Evolutionary conservation across 2,888 invertebrate genomes (phyloP).

Genomic region (Mamestra brassicae): DNA sequence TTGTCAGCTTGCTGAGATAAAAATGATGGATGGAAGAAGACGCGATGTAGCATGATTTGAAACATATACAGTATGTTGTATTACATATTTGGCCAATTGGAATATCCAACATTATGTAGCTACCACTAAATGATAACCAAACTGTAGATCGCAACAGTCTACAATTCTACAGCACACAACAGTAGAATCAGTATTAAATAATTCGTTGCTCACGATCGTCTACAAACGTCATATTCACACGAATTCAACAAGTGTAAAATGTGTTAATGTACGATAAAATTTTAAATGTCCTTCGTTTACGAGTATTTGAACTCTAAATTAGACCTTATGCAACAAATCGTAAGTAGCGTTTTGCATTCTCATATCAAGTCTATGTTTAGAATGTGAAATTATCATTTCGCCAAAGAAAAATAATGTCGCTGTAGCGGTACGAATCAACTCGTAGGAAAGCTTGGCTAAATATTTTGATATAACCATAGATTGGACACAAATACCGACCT

Average conservation of each 20-base stretch:
- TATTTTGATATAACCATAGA: conserved; percentile 34
- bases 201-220: conserved; percentile 67
- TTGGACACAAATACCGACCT: conserved; percentile 1
- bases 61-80: background rate
- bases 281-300: conserved; percentile 62
- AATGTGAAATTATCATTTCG: conserved; percentile 42
- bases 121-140: conserved; percentile 55
- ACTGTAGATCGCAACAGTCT: conserved; percentile 38
- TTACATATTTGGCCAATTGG: conserved; percentile 9
- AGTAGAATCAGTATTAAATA: conserved; percentile 56
- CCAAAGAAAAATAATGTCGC: conserved; percentile 28
- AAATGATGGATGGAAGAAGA: conserved; percentile 37
- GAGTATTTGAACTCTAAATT: conserved; percentile 49
- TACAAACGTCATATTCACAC: conserved; percentile 66
- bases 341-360: conserved; percentile 36
- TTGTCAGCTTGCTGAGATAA: conserved; percentile 52
- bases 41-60: conserved; percentile 3
- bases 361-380: conserved; percentile 31
- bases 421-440: conserved; percentile 19
- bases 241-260: conserved; percentile 63
- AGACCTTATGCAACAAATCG: conserved; percentile 39
- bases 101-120: conserved; percentile 34
- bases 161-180: conserved; percentile 41
- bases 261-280: conserved; percentile 50
- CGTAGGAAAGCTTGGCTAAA: conserved; percentile 17